A percentile compares a stretch with the other conserved stretches of the same genome.
phyloP scores from a whole-genome alignment of 2,888 invertebrate species.

The Sturmia bella region DNA sequence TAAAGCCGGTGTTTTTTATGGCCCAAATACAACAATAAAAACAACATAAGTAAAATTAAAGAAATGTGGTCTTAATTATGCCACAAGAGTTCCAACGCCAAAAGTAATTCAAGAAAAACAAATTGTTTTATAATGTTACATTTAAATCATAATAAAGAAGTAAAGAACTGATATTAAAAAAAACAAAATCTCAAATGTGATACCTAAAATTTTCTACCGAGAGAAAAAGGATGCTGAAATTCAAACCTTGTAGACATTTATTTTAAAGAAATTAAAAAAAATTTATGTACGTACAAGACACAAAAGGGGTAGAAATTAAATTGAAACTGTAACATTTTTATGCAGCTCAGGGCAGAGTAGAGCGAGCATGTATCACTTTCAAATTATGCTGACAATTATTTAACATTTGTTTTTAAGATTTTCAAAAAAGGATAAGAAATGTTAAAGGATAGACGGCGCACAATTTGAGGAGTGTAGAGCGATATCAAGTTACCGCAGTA shows the following conservation, averaged over 20 bases:
- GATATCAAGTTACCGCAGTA: slow-evolving; percentile 65
- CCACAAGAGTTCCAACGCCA: slow-evolving; percentile 56
- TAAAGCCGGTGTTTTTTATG: slow-evolving; percentile 69
- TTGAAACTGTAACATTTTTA: slow-evolving; percentile 65
- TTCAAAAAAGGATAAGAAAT: slow-evolving; percentile 50
- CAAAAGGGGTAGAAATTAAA: slow-evolving; percentile 51
- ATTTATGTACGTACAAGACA: no score
- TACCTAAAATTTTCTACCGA: background rate
- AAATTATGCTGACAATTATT: slow-evolving; percentile 67
- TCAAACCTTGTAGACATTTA: slow-evolving; percentile 58
- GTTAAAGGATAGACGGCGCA: slow-evolving; percentile 41
- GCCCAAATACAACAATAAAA: slow-evolving; percentile 38
- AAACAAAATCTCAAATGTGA: slow-evolving; percentile 40
- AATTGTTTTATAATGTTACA: slow-evolving; percentile 70
- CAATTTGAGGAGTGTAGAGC: slow-evolving; percentile 21
- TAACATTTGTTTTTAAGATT: slow-evolving; percentile 61
- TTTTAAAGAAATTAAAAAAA: slow-evolving; percentile 1
- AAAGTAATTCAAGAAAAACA: slow-evolving; percentile 72
- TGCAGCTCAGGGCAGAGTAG: slow-evolving; percentile 22
- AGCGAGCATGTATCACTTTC: slow-evolving; percentile 61
- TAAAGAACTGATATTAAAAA: background rate
- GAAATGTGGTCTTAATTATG: slow-evolving; percentile 66
- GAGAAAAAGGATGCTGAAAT: slow-evolving; percentile 62
- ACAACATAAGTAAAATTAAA: slow-evolving; percentile 22
- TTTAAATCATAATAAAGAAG: slow-evolving; percentile 64